Conservation (phyloP, 2,888 invertebrate species). For the Eupithecia centaureata region DNA sequence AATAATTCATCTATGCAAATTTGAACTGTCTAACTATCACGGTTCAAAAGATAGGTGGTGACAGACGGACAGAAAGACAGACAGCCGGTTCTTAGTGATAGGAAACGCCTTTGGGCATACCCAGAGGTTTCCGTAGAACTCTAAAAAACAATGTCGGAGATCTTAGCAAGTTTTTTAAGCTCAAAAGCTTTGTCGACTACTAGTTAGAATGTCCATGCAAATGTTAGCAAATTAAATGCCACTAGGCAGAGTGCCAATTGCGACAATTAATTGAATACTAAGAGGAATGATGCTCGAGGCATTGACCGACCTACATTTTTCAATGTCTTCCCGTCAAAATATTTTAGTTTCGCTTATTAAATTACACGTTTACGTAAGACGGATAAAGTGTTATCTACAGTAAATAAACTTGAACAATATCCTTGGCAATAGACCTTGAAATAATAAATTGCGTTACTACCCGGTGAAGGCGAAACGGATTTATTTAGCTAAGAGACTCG, state of each 20-base stretch:
- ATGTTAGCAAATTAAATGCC: slow-evolving; percentile 55
- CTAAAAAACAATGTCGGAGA: background rate
- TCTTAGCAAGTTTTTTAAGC: background rate
- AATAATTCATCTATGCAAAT: too few relatives aligned
- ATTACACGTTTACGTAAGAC: slow-evolving; percentile 7
- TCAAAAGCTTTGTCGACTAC: background rate
- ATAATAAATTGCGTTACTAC: background rate
- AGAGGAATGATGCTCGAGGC: slow-evolving; percentile 51
- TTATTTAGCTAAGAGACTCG: background rate
- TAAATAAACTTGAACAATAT: slow-evolving; percentile 10
- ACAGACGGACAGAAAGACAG: too few relatives aligned
- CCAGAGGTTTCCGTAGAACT: too few relatives aligned
- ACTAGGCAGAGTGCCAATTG: slow-evolving; percentile 65
- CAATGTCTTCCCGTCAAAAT: slow-evolving; percentile 37
- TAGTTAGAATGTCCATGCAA: slow-evolving; percentile 34
- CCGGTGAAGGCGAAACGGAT: background rate
- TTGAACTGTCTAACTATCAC: too few relatives aligned
- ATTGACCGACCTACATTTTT: slow-evolving; percentile 56
- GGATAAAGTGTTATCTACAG: slow-evolving; percentile 1
- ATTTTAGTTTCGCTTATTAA: slow-evolving; percentile 20
- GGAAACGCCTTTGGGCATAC: too few relatives aligned
- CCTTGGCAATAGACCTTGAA: slow-evolving; percentile 14
- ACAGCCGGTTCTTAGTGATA: too few relatives aligned
- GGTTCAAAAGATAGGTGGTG: too few relatives aligned
- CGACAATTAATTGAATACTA: slow-evolving; percentile 57